phyloP scores from a whole-genome alignment of 2,113 vertebrate species.

The Phodopus roborovskii region DNA sequence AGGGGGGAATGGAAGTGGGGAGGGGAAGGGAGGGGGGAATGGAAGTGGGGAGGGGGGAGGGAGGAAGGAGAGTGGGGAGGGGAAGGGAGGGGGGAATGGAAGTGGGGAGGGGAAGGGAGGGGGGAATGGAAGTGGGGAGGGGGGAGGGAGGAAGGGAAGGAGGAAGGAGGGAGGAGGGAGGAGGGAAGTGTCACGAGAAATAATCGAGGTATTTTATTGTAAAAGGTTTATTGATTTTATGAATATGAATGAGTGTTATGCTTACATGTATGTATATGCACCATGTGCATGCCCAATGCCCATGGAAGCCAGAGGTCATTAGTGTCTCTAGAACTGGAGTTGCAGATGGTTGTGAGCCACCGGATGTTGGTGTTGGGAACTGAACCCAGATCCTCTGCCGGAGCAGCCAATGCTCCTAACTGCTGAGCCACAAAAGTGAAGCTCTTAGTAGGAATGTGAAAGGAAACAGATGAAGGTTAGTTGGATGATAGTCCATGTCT shows the following conservation, averaged over 20 bases:
- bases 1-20: too few species aligned
- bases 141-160: background rate
- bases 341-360: background rate
- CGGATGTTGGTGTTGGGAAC: background rate
- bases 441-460: background rate
- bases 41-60: too few species aligned
- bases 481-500: background rate
- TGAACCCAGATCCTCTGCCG: background rate
- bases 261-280: too few species aligned
- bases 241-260: background rate
- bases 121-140: too few species aligned
- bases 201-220: background rate
- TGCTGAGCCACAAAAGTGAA: background rate
- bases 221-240: background rate
- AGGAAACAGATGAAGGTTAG: background rate
- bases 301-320: background rate
- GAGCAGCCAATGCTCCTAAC: background rate
- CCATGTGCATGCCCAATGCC: background rate
- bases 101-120: too few species aligned
- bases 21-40: too few species aligned
- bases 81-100: too few species aligned
- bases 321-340: background rate
- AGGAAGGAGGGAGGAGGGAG: background rate
- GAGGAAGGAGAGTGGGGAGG: too few species aligned
- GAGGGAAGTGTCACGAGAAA: background rate